Percentiles rank a stretch among this genome's conserved stretches.
Evolutionary conservation across 2,888 invertebrate species (phyloP).

Genomic region (Conistra vaccinii): DNA sequence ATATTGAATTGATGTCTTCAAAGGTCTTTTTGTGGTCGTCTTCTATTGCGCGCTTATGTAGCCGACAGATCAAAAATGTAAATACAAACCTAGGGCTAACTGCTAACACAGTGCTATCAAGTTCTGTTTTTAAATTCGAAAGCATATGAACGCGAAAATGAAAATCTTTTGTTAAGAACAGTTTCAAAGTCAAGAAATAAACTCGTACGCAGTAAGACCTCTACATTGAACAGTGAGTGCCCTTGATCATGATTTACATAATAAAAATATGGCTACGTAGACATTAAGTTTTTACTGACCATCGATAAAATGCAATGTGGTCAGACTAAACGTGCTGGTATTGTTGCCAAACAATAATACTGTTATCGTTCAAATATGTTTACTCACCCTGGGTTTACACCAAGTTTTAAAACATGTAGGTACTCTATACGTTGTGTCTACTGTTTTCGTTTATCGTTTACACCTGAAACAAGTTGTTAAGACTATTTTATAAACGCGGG

Average conservation of each 20-base stretch:
- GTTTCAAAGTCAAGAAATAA: constrained; percentile 22
- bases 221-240: constrained; percentile 8
- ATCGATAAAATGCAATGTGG: constrained; percentile 13
- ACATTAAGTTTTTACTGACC: constrained; percentile 40
- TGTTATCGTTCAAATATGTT: constrained; percentile 9
- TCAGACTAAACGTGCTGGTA: constrained; percentile 19
- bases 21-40: too few species aligned
- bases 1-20: neutral
- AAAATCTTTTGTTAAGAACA: neutral
- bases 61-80: neutral
- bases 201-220: constrained; percentile 24
- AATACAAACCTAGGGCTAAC: neutral
- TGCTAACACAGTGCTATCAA: neutral
- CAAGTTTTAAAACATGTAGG: neutral
- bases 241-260: constrained; percentile 54
- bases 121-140: too few species aligned
- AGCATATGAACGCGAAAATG: neutral
- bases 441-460: neutral
- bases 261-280: constrained; percentile 34
- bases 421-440: neutral
- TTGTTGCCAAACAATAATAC: constrained; percentile 16
- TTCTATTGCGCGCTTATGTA: neutral
- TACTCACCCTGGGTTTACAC: neutral
- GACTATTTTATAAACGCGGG: too few species aligned
- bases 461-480: neutral